Conservation (phyloP, 2,888 invertebrate species). For the Tetragnatha montana region DNA sequence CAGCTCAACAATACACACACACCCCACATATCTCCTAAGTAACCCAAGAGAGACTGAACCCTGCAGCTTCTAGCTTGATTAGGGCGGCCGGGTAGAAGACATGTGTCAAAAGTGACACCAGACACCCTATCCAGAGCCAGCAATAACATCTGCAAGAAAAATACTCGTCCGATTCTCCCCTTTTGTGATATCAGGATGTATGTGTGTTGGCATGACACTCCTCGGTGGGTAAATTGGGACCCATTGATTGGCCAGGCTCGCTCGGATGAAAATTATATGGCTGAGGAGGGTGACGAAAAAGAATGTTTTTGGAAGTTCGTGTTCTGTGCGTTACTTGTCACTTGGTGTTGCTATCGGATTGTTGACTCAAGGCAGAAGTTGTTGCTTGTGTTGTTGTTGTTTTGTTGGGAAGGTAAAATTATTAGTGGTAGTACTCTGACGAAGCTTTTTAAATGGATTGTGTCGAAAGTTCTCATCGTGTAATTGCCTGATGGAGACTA, state of each 20-base stretch:
- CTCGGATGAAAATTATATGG: slow-evolving; percentile 3
- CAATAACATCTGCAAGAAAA: slow-evolving; percentile 51
- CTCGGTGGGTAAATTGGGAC: slow-evolving; percentile 37
- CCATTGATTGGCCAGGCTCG: slow-evolving; percentile 40
- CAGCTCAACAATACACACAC: too few relatives aligned
- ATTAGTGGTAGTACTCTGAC: background rate
- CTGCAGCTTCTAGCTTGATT: slow-evolving; percentile 40
- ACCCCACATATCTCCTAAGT: background rate
- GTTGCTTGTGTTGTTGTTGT: background rate
- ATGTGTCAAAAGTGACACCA: slow-evolving; percentile 50
- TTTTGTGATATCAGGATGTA: slow-evolving; percentile 30
- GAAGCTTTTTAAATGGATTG: too few relatives aligned
- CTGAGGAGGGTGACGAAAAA: background rate
- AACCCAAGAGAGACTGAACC: slow-evolving; percentile 3
- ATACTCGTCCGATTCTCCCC: slow-evolving; percentile 26
- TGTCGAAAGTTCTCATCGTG: too few relatives aligned
- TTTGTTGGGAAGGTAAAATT: background rate
- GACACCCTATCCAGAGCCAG: slow-evolving; percentile 6
- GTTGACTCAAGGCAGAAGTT: background rate
- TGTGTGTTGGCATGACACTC: slow-evolving; percentile 43
- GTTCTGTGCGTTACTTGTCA: background rate
- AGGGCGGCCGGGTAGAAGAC: background rate
- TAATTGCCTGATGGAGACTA: too few relatives aligned
- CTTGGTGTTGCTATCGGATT: background rate
- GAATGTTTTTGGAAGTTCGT: too few relatives aligned